Evolutionary conservation across 2,797 vertebrate genomes (phyloP), one percentile per base, ranked within the genome.

Genomic region (Chloroceryle inda): DNA sequence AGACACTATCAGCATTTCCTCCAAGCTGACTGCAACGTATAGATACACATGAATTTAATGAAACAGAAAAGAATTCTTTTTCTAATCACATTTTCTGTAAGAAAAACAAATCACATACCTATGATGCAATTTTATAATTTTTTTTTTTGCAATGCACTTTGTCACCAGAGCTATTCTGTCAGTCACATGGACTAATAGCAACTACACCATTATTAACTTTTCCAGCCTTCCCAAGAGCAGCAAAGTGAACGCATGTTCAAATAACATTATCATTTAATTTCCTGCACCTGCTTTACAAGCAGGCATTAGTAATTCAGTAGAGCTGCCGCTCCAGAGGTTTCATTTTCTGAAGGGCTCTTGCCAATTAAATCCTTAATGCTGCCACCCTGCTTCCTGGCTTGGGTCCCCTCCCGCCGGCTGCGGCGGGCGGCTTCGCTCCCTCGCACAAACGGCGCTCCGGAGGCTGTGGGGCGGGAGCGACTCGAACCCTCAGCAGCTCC

Each of bases 201-300:
- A 49, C 79, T 13, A 40, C 88, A 64, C 63, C 52, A 6, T 27
- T 19, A 37, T 64, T 52, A 93, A 94, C 93, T 92, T 93, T 64
- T 22, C 37, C 56, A 88, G 29, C 73, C 37, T 89, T 42, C 63
- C n/a, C 50, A 45, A 3, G 9, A 37, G 40, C 88, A 72, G 38
- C 42, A 4, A 44, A 63, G 35, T 8, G 27, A 78, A 75, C 45
- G 4, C 37, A 11, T 2, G 24, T 33, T 66, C 83, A 55, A 77
- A 63, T 44, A 86, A 86, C 50, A 74, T 82, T 66, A 85, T 35
- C 49, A 33, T 83, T 79, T 86, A n/a, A 88, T 85, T 92, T 84
- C 79, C 85, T 49, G 92, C 91, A 97, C 88, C 92, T 97, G 95
- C 92, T 85, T 72, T 45, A 62, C 55, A 33, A 86, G 59, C 37